phyloP scores from a whole-genome alignment of 2,113 vertebrate genomes.

The Lagopus muta region DNA sequence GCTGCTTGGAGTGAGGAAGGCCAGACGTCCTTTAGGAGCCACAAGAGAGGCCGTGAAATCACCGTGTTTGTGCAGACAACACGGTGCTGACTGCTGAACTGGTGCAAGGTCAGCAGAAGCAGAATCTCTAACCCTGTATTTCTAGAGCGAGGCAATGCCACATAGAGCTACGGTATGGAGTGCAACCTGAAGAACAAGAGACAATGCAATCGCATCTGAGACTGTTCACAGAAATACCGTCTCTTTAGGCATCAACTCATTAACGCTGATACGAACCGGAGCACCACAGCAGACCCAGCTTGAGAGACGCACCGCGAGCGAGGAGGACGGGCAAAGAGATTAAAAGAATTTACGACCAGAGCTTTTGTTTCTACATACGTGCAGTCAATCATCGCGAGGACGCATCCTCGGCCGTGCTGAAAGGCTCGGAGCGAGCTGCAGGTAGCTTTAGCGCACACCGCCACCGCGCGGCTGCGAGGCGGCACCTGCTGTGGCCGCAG shows the following conservation, averaged over 20 bases:
- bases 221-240: background rate
- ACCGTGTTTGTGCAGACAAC: background rate
- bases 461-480: slow-evolving; percentile 3
- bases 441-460: background rate
- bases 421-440: background rate
- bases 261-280: background rate
- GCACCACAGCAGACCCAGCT: background rate
- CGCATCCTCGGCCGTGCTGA: rapidly evolving
- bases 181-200: background rate
- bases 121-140: background rate
- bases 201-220: background rate
- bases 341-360: background rate
- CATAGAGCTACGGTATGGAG: background rate
- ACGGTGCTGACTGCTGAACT: background rate
- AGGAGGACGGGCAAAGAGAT: background rate
- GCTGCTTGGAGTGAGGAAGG: background rate
- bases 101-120: background rate
- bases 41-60: background rate
- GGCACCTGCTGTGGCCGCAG: too few species aligned
- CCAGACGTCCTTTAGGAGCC: background rate
- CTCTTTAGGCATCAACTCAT: background rate
- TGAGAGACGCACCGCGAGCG: background rate
- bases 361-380: background rate
- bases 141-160: background rate
- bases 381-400: rapidly evolving